phyloP scores from a whole-genome alignment of 1,140 invertebrate genomes.

The Zaprionus inermis region DNA sequence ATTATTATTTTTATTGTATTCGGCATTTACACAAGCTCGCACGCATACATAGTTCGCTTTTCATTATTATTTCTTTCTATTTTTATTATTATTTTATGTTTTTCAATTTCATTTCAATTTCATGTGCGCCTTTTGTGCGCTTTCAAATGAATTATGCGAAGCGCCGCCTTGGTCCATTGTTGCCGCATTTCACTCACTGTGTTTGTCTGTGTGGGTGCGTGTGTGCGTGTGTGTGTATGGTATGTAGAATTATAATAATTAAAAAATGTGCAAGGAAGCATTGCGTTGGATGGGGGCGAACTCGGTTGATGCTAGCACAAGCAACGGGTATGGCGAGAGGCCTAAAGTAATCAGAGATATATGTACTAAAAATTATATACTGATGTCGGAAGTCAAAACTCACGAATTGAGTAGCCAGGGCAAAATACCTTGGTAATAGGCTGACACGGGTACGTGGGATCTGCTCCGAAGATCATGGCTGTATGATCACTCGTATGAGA shows the following conservation, averaged over 20 bases:
- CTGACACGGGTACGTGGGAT: neutral
- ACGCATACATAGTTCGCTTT: slow-evolving; percentile 58
- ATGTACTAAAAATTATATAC: neutral
- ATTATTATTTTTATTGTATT: slow-evolving; percentile 77
- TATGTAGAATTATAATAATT: slow-evolving; percentile 78
- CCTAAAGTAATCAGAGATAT: neutral
- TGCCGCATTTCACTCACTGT: slow-evolving; percentile 31
- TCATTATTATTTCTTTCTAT: slow-evolving; percentile 59
- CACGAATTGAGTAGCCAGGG: neutral
- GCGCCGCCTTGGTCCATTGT: slow-evolving; percentile 75
- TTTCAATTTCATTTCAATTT: slow-evolving; percentile 74
- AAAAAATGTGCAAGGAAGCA: slow-evolving; percentile 47
- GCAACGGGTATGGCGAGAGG: neutral
- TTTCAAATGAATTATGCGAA: slow-evolving; percentile 77
- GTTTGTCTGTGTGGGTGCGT: slow-evolving; percentile 17
- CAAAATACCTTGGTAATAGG: neutral
- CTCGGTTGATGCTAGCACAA: slow-evolving; percentile 20
- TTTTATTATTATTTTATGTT: slow-evolving; percentile 72
- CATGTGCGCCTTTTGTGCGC: slow-evolving; percentile 77
- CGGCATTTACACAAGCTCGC: slow-evolving; percentile 60
- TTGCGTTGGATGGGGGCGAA: neutral
- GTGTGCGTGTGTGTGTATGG: slow-evolving; percentile 26
- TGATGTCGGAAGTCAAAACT: neutral
- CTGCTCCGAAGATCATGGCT: neutral
- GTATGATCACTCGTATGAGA: no score